Evolutionary conservation across 2,888 invertebrate genomes (phyloP).

Genomic region (Watsonalla cultraria): DNA sequence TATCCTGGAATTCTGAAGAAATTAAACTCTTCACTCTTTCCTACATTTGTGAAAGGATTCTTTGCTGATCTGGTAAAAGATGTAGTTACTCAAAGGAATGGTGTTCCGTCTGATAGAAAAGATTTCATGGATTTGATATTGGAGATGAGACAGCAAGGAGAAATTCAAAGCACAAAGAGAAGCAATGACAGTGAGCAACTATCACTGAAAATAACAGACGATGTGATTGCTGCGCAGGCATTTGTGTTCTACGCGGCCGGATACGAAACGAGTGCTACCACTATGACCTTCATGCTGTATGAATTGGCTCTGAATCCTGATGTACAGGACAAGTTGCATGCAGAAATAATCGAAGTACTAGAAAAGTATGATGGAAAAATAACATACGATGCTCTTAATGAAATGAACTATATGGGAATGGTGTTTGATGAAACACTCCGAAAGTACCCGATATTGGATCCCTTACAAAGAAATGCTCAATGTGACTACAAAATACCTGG

Average conservation of each 20-base stretch:
- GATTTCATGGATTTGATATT: slow-evolving; percentile 50
- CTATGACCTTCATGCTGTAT: slow-evolving; percentile 47
- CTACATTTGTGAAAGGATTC: slow-evolving; percentile 21
- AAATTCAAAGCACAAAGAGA: slow-evolving; percentile 20
- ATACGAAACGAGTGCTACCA: slow-evolving; percentile 62
- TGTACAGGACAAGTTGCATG: slow-evolving; percentile 45
- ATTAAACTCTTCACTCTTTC: slow-evolving; percentile 31
- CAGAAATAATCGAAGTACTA: slow-evolving; percentile 42
- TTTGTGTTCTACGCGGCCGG: slow-evolving; percentile 64
- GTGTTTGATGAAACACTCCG: slow-evolving; percentile 57
- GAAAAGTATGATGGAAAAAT: slow-evolving; percentile 38
- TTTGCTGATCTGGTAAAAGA: slow-evolving; percentile 30
- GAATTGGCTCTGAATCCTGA: slow-evolving; percentile 49
- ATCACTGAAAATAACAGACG: slow-evolving; percentile 36
- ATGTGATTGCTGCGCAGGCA: slow-evolving; percentile 51
- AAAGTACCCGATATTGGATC: slow-evolving; percentile 58
- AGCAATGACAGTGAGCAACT: slow-evolving; percentile 11
- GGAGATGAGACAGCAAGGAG: slow-evolving; percentile 32
- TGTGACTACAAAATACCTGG: slow-evolving; percentile 47
- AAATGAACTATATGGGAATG: slow-evolving; percentile 55
- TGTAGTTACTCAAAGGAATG: slow-evolving; percentile 34
- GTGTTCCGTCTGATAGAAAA: slow-evolving; percentile 30
- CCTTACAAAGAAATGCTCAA: slow-evolving; percentile 45
- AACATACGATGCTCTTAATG: slow-evolving; percentile 49
- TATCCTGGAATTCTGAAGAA: slow-evolving; percentile 39